Conservation (phyloP, 2,113 vertebrate genomes). For the Hepsetus odoe region DNA sequence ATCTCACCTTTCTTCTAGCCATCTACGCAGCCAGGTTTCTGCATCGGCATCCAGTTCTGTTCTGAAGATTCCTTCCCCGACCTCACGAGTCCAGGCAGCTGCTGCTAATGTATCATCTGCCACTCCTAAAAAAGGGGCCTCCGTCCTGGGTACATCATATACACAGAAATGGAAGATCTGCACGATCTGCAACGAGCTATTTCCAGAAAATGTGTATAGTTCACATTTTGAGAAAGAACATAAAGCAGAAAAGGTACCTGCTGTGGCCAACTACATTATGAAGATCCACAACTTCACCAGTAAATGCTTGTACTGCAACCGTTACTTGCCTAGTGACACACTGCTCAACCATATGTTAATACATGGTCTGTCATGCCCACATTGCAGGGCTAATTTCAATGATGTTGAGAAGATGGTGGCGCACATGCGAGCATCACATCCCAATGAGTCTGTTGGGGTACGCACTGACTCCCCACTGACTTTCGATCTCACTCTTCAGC, state of each 20-base stretch:
- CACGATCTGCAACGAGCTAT: conserved; percentile 98
- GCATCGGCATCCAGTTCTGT: conserved; percentile 71
- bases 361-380: conserved; percentile 93
- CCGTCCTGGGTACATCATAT: conserved; percentile 85
- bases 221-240: conserved; percentile 98
- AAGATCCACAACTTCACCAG: conserved; percentile 99
- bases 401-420: conserved; percentile 98
- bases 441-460: conserved; percentile 89
- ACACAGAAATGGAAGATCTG: conserved; percentile 99
- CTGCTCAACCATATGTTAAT: conserved; percentile 98
- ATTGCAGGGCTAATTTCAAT: conserved; percentile 95
- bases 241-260: conserved; percentile 97
- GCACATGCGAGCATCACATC: conserved; percentile 92
- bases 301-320: conserved; percentile 99
- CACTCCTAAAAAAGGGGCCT: conserved; percentile 72
- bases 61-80: conserved; percentile 83
- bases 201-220: conserved; percentile 97
- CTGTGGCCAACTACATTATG: conserved; percentile 98
- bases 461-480: conserved; percentile 95
- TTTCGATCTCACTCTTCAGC: conserved; percentile 95
- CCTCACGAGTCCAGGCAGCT: conserved; percentile 82
- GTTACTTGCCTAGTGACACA: conserved; percentile 95
- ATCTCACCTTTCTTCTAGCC: conserved; percentile 83
- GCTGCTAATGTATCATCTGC: conserved; percentile 77
- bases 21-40: conserved; percentile 81